Base-by-base conservation (phyloP, 2,113 vertebrate species). In the Microcebus ravelobensis region DNA sequence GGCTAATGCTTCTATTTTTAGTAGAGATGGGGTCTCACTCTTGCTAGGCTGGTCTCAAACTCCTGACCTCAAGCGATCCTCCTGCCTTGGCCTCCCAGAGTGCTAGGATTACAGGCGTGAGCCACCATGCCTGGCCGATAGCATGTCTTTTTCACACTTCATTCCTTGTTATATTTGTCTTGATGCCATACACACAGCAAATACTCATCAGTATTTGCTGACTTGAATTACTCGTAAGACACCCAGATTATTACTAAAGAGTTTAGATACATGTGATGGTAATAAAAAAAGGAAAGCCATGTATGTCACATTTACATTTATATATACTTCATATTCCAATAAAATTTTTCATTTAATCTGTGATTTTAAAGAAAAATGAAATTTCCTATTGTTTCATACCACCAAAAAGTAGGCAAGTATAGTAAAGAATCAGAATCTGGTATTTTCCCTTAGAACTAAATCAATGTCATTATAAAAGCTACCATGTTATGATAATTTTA, bases 361-460 rank as follows among this genome's bases (percentile, higher is more conserved):
- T 91, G 55, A 88, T 79, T 91, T 94, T 74, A 79, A 67, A 93
- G 10, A 86, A 81, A 70, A 88, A 68, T 90, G 10, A 96, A 31
- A 89, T 73, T 87, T 76, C 39, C 7, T 55, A 39, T 73, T 5
- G 61, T 34, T 68, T 86, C 20, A 52, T 76, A 90, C 10, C 25
- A 76, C 74, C 14, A 14, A 96, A 96, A 86, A 89, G 17, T 59
- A 94, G 74, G 15, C 87, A 86, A 92, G 31, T 9, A 95, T 15
- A 92, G 31, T 29, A 73, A 80, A 57, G 8, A 95, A 81, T 73
- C 23, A 77, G 65, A 74, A 90, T 65, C 21, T 57, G 20, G 42
- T 21, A 94, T 63, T 70, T 91, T 85, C 57, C 34, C n/a, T 81
- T 89, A 76, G 39, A 86, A 89, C 61, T 63, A 65, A 92, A 86